These are phyloP conservation scores for Vireo altiloquus DNA, from an alignment of 2,113 vertebrate genomes.

Conservation along the genomic window DNA sequence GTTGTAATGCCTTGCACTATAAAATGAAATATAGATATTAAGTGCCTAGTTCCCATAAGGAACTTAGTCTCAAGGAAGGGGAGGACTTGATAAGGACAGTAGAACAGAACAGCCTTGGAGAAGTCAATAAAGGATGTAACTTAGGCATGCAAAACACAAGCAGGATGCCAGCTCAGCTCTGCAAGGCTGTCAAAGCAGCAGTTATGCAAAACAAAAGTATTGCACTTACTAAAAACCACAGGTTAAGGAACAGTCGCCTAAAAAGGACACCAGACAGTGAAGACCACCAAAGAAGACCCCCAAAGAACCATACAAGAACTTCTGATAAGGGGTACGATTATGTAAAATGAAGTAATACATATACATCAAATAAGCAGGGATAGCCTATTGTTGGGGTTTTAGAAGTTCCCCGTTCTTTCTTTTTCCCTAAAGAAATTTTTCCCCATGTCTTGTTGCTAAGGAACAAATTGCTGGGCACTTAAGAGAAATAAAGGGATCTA, in stretches of 20 bases:
- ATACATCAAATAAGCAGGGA: neutral
- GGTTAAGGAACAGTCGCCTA: neutral
- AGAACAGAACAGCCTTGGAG: neutral
- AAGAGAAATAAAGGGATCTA: too few relatives aligned
- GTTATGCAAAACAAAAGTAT: neutral
- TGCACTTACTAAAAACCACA: neutral
- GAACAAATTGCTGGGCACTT: too few relatives aligned
- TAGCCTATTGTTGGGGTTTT: too few relatives aligned
- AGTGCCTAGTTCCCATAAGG: neutral
- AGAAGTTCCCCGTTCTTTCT: too few relatives aligned
- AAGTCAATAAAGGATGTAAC: neutral
- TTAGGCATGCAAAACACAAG: neutral
- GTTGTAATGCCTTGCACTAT: neutral
- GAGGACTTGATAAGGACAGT: neutral
- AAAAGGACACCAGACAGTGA: neutral
- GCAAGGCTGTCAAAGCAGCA: neutral
- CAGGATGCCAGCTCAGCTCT: neutral
- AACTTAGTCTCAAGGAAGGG: neutral
- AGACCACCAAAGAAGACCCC: neutral
- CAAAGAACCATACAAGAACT: neutral
- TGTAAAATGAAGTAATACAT: neutral
- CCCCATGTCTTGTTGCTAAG: too few relatives aligned
- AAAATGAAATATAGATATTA: neutral
- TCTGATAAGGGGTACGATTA: neutral
- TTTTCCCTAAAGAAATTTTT: too few relatives aligned